phyloP scores from a whole-genome alignment of 2,113 vertebrate genomes.

The Pygoscelis antarcticus region DNA sequence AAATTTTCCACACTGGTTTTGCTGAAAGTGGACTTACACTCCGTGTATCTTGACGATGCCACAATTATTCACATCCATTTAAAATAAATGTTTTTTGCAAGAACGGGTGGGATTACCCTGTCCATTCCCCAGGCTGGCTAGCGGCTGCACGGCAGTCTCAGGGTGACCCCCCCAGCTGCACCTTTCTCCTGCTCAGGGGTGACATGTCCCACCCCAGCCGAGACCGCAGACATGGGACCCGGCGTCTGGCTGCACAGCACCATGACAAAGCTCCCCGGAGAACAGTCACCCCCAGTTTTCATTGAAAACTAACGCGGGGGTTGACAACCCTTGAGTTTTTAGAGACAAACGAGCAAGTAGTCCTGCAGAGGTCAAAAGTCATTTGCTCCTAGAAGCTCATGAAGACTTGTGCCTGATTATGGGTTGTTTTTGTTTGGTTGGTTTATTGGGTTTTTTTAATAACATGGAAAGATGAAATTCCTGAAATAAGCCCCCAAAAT shows the following conservation, averaged over 20 bases:
- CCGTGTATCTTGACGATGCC: rapidly evolving
- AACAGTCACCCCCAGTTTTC: not conserved
- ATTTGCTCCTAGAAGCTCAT: not conserved
- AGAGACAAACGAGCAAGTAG: not conserved
- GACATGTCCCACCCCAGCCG: not conserved
- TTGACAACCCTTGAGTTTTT: not conserved
- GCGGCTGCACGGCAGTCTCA: too few relatives aligned
- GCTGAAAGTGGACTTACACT: too few relatives aligned
- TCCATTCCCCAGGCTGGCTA: not conserved
- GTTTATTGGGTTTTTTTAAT: not conserved
- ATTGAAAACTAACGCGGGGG: rapidly evolving
- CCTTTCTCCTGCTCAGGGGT: not conserved
- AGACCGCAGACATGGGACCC: rapidly evolving
- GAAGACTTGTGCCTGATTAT: not conserved
- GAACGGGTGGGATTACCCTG: too few relatives aligned
- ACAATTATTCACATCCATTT: not conserved
- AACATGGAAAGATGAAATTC: not conserved
- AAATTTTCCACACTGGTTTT: rapidly evolving
- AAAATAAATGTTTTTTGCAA: too few relatives aligned
- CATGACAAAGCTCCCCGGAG: rapidly evolving
- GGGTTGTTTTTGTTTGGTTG: rapidly evolving
- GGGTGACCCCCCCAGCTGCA: not conserved
- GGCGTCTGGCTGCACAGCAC: rapidly evolving
- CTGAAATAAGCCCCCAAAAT: not conserved
- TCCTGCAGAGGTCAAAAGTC: too few relatives aligned